Evolutionary conservation across 92 coral and sea anemone genomes (phyloP), one percentile per base, ranked within the genome.

Genomic region (Scolanthus callimorphus): DNA sequence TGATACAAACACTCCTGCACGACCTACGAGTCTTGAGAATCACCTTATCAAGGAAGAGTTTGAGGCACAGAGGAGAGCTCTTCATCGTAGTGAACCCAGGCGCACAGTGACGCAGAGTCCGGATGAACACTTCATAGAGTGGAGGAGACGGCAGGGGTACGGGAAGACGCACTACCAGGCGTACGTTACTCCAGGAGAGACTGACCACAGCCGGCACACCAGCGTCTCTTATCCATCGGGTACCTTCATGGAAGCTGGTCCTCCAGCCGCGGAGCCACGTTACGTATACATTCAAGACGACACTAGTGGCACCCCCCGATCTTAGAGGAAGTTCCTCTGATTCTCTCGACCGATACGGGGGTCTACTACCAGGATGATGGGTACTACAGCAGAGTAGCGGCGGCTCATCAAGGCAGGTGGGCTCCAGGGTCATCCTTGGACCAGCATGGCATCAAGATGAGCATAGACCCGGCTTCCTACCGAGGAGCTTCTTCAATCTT

Each of bases 111-210:
- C 71, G 17, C 82, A 83, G 38, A 78, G 83, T 27, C 91, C 67
- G 1, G 86, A 88, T 30, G 96, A 84, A 49, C 96, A 88, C 57
- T 88, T 88, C 59, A 83, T 80, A 29, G 86, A 88, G 57, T 88
- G 96, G 96, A 49, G 67, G 0, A 85, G 90, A 29, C 67, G 80
- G 45, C 90, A 78, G 51, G 67, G 74, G 11, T 29, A 23, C 19
- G 70, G 47, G 19, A 19, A 3, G 27, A 11, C 72, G 29, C 52
- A 71, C 25, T 62, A 53, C 29, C 73, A 51, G 22, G 75, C 61
- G 4, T 53, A 57, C 60, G 25, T 31, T 37, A 60, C 83, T 11
- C 27, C 37, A 6, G 41, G 57, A 25, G 20, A 37, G 17, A 38
- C 43, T 21, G 75, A 68, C 30, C 75, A 31, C 25, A 28, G 55